These are phyloP conservation scores for Cottus gobio DNA, from an alignment of 2,113 vertebrate species.

Conservation along the genomic window DNA sequence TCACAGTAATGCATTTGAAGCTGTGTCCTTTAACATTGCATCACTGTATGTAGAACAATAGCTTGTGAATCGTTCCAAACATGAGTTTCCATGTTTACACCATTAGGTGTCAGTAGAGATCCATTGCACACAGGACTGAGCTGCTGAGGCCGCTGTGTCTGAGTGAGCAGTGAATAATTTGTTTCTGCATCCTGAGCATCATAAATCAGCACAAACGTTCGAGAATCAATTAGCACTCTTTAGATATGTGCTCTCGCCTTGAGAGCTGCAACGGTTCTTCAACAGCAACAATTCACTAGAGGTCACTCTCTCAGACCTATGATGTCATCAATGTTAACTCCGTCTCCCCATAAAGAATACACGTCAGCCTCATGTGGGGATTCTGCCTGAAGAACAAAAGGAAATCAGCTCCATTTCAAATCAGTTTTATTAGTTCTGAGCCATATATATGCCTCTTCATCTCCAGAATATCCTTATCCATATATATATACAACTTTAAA, in stretches of 20 bases:
- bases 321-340: slow-evolving; percentile 49
- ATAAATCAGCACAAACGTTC: slow-evolving; percentile 43
- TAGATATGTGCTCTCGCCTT: slow-evolving; percentile 32
- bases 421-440: slow-evolving; percentile 15
- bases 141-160: slow-evolving; percentile 1
- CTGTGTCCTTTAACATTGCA: background rate
- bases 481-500: background rate
- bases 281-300: slow-evolving; percentile 46
- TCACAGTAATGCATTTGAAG: background rate
- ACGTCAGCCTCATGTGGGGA: slow-evolving; percentile 40
- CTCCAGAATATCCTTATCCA: slow-evolving; percentile 13
- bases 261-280: slow-evolving; percentile 39
- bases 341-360: slow-evolving; percentile 30
- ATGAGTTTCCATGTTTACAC: background rate
- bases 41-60: background rate
- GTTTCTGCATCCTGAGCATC: slow-evolving; percentile 39
- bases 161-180: slow-evolving; percentile 44
- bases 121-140: background rate
- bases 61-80: background rate
- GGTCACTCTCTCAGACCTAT: slow-evolving; percentile 24
- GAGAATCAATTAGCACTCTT: slow-evolving; percentile 45
- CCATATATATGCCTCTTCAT: slow-evolving; percentile 17
- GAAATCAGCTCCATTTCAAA: slow-evolving; percentile 46
- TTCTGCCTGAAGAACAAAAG: slow-evolving; percentile 22
- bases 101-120: slow-evolving; percentile 69